These are phyloP conservation scores for Pterostichus niger DNA, from an alignment of 2,888 invertebrate species.

Conservation along the genomic window DNA sequence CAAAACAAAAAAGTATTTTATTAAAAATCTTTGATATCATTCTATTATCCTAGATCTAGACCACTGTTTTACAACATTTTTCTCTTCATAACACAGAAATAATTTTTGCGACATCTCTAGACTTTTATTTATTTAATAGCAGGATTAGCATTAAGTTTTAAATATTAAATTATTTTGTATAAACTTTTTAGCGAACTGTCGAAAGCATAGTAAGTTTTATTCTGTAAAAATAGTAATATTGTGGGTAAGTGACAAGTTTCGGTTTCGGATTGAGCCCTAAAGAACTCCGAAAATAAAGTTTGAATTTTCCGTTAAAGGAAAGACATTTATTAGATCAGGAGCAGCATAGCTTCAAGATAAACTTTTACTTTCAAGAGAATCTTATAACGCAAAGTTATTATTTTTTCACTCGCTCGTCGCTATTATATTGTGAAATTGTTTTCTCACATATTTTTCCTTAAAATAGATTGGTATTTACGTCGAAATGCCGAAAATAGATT, in stretches of 20 bases:
- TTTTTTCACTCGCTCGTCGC: not conserved
- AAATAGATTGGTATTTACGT: slow-evolving; percentile 3
- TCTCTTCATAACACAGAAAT: too few relatives aligned
- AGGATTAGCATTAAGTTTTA: too few relatives aligned
- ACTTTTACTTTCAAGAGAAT: slow-evolving; percentile 18
- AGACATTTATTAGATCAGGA: slow-evolving; percentile 16
- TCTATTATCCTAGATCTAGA: not conserved
- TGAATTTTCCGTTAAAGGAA: not conserved
- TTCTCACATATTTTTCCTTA: not conserved
- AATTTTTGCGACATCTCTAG: too few relatives aligned
- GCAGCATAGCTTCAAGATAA: not conserved
- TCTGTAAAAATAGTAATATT: not conserved
- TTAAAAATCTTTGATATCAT: not conserved
- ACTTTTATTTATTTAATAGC: too few relatives aligned
- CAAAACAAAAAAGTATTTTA: slow-evolving; percentile 5
- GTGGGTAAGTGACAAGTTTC: not conserved
- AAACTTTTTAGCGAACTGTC: not conserved
- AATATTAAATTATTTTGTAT: not conserved
- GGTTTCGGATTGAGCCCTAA: not conserved
- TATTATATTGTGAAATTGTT: slow-evolving; percentile 2
- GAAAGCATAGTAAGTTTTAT: not conserved
- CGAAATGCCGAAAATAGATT: not conserved
- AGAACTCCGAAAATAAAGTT: slow-evolving; percentile 9
- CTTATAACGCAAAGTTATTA: not conserved
- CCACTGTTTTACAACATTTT: too few relatives aligned